A percentile compares a stretch with the other conserved stretches of the same genome.
Evolutionary conservation across 2,113 vertebrate species (phyloP).

Genomic region (Pelodiscus sinensis): DNA sequence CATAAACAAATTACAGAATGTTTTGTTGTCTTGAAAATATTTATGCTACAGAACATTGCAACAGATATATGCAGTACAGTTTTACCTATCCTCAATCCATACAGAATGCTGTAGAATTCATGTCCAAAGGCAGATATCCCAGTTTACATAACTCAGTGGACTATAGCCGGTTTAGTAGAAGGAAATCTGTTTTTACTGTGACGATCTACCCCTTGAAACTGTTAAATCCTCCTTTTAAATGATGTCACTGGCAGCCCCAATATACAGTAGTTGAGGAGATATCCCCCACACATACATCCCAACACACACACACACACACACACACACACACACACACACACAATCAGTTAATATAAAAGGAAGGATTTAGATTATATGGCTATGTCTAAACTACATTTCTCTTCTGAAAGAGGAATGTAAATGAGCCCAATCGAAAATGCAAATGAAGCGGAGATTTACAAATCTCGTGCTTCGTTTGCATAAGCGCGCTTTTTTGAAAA

Average conservation of each 20-base stretch:
- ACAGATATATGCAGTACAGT: background rate
- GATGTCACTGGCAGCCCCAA: background rate
- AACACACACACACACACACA: background rate
- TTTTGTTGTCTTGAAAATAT: background rate
- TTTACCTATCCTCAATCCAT: background rate
- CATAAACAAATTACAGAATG: background rate
- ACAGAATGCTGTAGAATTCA: conserved; percentile 13
- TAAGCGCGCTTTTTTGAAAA: no score
- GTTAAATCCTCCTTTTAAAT: background rate
- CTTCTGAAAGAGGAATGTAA: no score
- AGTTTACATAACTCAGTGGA: background rate
- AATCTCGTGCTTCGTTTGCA: no score
- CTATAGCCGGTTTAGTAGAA: conserved; percentile 6
- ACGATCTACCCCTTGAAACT: conserved; percentile 14
- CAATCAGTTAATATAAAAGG: background rate
- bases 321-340: background rate
- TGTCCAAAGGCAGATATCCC: conserved; percentile 46
- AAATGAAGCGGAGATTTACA: no score
- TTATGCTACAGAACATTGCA: background rate
- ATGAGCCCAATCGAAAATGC: no score
- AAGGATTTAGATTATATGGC: background rate
- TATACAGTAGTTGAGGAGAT: background rate
- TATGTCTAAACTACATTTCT: no score
- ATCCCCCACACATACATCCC: background rate
- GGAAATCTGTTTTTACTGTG: background rate